A percentile compares a stretch with the other conserved stretches of the same genome.
These are phyloP conservation scores for Mesembrinibis cayennensis DNA, from an alignment of 2,113 vertebrate species.

Conservation along the genomic window DNA sequence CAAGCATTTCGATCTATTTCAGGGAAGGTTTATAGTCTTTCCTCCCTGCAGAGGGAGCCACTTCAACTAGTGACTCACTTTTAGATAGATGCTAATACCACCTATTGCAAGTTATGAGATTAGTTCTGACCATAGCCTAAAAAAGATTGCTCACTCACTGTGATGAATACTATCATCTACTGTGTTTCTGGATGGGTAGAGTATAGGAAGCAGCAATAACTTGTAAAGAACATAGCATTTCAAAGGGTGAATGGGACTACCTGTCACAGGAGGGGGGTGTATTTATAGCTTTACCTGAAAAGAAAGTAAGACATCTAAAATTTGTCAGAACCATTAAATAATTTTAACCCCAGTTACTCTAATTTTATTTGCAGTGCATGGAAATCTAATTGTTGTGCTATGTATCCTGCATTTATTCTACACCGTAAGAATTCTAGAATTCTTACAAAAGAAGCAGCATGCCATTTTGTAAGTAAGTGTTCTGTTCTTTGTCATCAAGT, in stretches of 20 bases:
- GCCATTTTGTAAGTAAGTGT: background rate
- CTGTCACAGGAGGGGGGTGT: background rate
- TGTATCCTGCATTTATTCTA: background rate
- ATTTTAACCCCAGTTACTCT: background rate
- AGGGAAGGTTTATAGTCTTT: background rate
- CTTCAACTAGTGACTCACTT: background rate
- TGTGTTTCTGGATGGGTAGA: background rate
- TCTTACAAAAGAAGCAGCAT: background rate
- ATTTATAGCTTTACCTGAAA: background rate
- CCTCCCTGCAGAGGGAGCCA: background rate
- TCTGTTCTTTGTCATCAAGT: background rate
- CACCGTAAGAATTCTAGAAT: background rate
- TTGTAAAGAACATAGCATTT: background rate
- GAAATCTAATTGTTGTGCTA: background rate
- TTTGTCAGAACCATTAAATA: background rate
- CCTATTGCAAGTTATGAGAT: background rate
- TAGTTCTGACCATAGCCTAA: background rate
- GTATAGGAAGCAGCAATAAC: background rate
- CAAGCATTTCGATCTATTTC: background rate
- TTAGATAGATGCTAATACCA: background rate
- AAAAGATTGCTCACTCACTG: background rate
- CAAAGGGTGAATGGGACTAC: background rate
- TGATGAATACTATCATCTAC: background rate
- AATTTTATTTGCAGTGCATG: background rate
- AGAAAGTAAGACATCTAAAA: background rate